Conservation (phyloP, 2,888 invertebrate species). For the Pherbina coryleti region DNA sequence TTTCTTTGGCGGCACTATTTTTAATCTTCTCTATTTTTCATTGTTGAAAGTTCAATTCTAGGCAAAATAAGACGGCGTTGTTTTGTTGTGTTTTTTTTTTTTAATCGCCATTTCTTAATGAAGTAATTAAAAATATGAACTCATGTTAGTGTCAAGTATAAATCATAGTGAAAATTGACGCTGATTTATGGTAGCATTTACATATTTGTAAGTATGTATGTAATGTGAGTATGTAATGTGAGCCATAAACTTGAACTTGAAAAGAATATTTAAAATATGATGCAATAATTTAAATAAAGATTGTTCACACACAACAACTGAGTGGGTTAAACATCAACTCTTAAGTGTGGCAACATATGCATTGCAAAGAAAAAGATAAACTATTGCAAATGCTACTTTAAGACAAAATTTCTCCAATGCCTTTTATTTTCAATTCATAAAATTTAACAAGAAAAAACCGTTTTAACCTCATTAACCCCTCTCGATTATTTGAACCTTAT, state of each 20-base stretch:
- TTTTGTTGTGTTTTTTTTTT: not conserved
- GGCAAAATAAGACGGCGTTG: not conserved
- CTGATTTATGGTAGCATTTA: not conserved
- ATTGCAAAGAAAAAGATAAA: too few relatives aligned
- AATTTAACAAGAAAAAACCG: too few relatives aligned
- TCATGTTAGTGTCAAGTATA: slow-evolving; percentile 21
- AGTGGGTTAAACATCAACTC: too few relatives aligned
- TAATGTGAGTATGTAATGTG: not conserved
- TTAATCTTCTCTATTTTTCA: not conserved
- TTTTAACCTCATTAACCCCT: too few relatives aligned
- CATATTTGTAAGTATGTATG: not conserved
- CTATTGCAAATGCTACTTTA: too few relatives aligned
- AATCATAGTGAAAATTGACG: not conserved
- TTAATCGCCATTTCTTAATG: not conserved
- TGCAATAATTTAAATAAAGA: not conserved
- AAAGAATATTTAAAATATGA: not conserved
- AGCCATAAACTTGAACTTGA: not conserved
- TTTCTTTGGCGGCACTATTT: not conserved
- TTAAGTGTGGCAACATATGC: too few relatives aligned
- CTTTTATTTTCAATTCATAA: too few relatives aligned
- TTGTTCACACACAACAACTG: too few relatives aligned
- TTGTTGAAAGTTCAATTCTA: not conserved
- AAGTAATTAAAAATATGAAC: slow-evolving; percentile 18
- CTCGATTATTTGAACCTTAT: too few relatives aligned
- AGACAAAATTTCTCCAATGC: too few relatives aligned